Evolutionary conservation across 2,797 vertebrate genomes (phyloP).

Genomic region (Geotrypetes seraphini): DNA sequence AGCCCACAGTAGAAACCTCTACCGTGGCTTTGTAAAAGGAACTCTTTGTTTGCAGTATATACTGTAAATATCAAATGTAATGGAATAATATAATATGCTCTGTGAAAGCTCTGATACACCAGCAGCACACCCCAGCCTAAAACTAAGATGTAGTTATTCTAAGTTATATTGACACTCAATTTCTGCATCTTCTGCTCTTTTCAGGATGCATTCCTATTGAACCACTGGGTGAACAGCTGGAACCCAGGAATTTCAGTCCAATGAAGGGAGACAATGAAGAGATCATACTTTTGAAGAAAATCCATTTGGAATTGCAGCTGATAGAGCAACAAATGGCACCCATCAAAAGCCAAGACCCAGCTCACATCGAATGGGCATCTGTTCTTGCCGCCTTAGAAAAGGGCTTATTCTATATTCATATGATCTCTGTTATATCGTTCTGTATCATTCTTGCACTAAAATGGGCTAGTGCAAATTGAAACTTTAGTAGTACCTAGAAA

Average conservation of each 20-base stretch:
- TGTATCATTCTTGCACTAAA: slow-evolving; percentile 5
- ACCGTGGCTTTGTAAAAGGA: no score
- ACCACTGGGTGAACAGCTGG: neutral
- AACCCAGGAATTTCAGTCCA: neutral
- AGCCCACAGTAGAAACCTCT: no score
- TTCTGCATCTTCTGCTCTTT: no score
- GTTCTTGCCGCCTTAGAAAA: slow-evolving; percentile 16
- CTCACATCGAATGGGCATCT: neutral
- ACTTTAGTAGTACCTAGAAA: no score
- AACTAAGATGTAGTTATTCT: no score
- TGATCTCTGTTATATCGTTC: slow-evolving; percentile 15
- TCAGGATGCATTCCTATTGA: neutral
- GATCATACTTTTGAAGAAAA: neutral
- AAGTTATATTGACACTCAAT: no score
- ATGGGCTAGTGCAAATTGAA: slow-evolving; percentile 14
- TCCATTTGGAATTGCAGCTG: neutral
- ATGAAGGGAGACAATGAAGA: neutral
- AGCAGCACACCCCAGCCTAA: no score
- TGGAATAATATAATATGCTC: no score
- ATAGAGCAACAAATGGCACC: neutral
- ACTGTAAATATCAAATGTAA: no score
- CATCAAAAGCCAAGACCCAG: neutral
- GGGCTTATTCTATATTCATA: slow-evolving; percentile 20
- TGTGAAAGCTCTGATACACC: no score
- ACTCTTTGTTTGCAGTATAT: no score